Percentiles rank a stretch among this genome's conserved stretches.
These are phyloP conservation scores for Heliconius eleuchia DNA, from an alignment of 1,140 invertebrate species.

Conservation along the genomic window DNA sequence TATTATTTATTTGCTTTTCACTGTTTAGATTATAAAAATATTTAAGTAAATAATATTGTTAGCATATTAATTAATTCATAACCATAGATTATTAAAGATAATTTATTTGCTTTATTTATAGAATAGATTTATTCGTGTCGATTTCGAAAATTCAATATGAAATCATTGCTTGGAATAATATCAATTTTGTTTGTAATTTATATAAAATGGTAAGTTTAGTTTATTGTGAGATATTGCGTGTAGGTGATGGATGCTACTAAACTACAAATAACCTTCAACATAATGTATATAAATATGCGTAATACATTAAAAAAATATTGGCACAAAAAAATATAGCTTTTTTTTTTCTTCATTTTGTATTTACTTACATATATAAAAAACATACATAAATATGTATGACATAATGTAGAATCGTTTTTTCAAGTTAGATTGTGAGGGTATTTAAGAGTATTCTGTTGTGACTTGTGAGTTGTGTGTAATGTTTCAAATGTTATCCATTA, in stretches of 20 bases:
- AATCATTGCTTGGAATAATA: slow-evolving; percentile 19
- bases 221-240: not conserved
- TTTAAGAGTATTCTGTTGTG: not conserved
- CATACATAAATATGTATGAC: too few species aligned
- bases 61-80: not conserved
- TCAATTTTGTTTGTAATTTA: slow-evolving; percentile 22
- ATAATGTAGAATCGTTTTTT: too few species aligned
- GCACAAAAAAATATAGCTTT: not conserved
- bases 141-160: slow-evolving; percentile 19
- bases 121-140: not conserved
- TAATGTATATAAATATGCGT: not conserved
- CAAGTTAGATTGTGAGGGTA: too few species aligned
- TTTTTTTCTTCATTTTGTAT: too few species aligned
- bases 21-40: too few species aligned
- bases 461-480: not conserved
- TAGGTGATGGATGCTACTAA: slow-evolving; percentile 2
- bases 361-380: too few species aligned
- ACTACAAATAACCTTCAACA: not conserved
- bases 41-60: too few species aligned
- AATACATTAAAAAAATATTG: not conserved
- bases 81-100: too few species aligned
- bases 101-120: slow-evolving; percentile 7
- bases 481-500: not conserved
- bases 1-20: too few species aligned
- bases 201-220: slow-evolving; percentile 24